phyloP scores from a whole-genome alignment of 2,797 vertebrate species.

The Lophius americanus region DNA sequence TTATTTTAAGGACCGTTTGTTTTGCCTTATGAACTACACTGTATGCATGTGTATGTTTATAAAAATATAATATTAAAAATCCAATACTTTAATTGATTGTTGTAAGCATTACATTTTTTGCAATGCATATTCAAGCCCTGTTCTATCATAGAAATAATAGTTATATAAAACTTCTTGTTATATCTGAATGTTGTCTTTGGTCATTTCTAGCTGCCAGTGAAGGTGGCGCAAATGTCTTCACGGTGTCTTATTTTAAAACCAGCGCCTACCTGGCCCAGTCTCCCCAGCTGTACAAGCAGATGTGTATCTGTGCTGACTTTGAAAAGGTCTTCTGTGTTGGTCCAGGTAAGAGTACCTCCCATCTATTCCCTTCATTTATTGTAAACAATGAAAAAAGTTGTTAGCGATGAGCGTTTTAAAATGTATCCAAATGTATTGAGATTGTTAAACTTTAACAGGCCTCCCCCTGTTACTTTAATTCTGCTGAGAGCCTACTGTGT shows the following conservation, averaged over 20 bases:
- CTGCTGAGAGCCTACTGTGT: constrained; percentile 26
- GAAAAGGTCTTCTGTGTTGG: constrained; percentile 99
- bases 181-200: constrained; percentile 38
- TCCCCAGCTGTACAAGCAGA: constrained; percentile 98
- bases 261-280: constrained; percentile 99
- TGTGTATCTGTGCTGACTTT: constrained; percentile 99
- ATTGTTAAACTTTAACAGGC: constrained; percentile 53
- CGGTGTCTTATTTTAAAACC: constrained; percentile 98
- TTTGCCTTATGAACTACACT: constrained; percentile 17
- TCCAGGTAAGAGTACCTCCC: constrained; percentile 84
- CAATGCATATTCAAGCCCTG: too few relatives aligned
- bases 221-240: constrained; percentile 98
- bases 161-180: neutral
- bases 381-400: constrained; percentile 37
- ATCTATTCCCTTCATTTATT: constrained; percentile 9
- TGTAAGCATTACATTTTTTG: too few relatives aligned
- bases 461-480: constrained; percentile 39
- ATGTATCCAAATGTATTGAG: constrained; percentile 43
- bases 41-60: neutral
- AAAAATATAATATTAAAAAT: neutral
- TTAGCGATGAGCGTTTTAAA: constrained; percentile 34
- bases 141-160: neutral
- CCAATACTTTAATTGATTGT: neutral
- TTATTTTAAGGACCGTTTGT: neutral
- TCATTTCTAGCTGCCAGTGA: constrained; percentile 92